Conservation (phyloP, 2,113 vertebrate genomes). For the Ibidorhyncha struthersii region DNA sequence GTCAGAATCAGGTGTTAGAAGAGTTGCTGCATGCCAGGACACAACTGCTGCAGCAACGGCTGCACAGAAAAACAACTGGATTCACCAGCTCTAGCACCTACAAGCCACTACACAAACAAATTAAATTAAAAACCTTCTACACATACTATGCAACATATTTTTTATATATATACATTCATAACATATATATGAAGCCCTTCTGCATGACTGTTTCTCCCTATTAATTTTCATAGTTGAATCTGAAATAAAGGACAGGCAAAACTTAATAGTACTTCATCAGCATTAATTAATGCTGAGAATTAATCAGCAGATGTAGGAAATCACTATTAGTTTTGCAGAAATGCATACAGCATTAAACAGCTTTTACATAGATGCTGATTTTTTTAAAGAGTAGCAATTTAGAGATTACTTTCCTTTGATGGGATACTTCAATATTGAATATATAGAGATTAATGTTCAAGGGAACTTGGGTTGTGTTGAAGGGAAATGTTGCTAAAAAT, state of each 20-base stretch:
- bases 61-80: neutral
- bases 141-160: neutral
- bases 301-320: constrained; percentile 20
- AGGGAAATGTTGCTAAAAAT: constrained; percentile 6
- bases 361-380: constrained; percentile 12
- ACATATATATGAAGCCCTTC: neutral
- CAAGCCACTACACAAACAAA: neutral
- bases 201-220: neutral
- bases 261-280: constrained; percentile 17
- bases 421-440: constrained; percentile 31
- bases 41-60: neutral
- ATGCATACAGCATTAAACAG: neutral
- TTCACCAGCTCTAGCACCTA: neutral
- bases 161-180: neutral
- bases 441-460: constrained; percentile 10
- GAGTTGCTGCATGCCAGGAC: neutral
- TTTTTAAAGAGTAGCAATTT: constrained; percentile 9
- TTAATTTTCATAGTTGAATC: constrained; percentile 4
- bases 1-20: neutral
- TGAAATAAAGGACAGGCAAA: constrained; percentile 24
- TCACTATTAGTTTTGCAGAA: neutral
- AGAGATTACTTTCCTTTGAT: constrained; percentile 7
- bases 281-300: constrained; percentile 32
- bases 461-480: neutral
- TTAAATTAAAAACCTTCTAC: neutral